Base-by-base conservation (phyloP, 2,888 invertebrate species). In the Agrotis ipsilon region DNA sequence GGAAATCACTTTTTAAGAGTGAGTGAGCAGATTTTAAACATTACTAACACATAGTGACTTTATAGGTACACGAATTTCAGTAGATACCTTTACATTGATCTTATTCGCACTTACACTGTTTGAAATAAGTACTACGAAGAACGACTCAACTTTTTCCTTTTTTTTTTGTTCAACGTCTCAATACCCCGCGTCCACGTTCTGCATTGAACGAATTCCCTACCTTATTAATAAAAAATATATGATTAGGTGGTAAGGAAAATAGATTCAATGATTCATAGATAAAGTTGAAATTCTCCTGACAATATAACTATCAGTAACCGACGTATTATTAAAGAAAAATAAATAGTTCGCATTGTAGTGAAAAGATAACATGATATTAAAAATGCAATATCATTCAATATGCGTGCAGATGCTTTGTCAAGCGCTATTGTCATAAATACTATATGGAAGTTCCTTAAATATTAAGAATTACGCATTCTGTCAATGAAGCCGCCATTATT, bases 141-240 rank as follows among this genome's bases (percentile, higher is more conserved):
- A 18, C 43, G 21, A 65, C 46, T 52, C 24, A 24, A 62, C 58
- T 48, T 71, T 75, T 75, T 52, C 58, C 51, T 71, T 75, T 75
- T 52, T 58, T 78, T 57, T 46, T n/a, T n/a, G n/a, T n/a, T n/a
- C n/a, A n/a, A n/a, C n/a, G n/a, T n/a, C n/a, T n/a, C n/a, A n/a
- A n/a, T n/a, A n/a, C n/a, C n/a, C n/a, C n/a, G n/a, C n/a, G n/a
- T n/a, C n/a, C n/a, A n/a, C n/a, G 14, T 18, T 21, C 18, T 45
- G 18, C 52, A 32, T 45, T 4, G 19, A 18, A 27, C 68, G 19
- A 43, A 51, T n/a, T n/a, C n/a, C n/a, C 32, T 9, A 60, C 24
- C 11, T 43, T 60, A 60, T 13, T 60, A 43, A n/a, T n/a, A 24
- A 39, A 0, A 32, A 9, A 32, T n/a, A 27, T 43, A 7, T 16